Conservation (phyloP, 1,140 invertebrate genomes). For the Anastrepha ludens region DNA sequence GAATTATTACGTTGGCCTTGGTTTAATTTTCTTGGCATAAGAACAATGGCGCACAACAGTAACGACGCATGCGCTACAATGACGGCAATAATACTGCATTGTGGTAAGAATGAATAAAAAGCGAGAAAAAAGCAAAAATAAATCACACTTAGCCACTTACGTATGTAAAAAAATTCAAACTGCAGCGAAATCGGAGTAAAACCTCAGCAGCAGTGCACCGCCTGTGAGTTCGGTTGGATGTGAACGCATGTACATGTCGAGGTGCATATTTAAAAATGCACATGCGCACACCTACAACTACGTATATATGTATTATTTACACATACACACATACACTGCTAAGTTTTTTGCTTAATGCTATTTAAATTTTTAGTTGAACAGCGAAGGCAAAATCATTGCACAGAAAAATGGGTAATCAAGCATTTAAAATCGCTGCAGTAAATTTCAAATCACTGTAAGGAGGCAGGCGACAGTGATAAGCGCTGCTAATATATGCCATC, state of each 20-base stretch:
- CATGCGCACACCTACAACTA: not conserved
- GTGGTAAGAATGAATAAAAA: not conserved
- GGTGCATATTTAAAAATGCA: not conserved
- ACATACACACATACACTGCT: not conserved
- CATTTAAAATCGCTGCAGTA: not conserved
- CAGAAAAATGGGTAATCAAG: not conserved
- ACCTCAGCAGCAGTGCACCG: not conserved
- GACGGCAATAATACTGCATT: not conserved
- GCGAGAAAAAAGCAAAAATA: not conserved
- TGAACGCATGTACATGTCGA: not conserved
- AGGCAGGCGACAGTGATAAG: not conserved
- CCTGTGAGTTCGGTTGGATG: not conserved
- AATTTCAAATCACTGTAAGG: not conserved
- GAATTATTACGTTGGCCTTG: constrained; percentile 50
- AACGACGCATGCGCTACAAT: not conserved
- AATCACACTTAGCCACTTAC: not conserved
- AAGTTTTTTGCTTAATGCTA: not conserved
- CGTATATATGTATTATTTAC: not conserved
- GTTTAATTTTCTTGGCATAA: constrained; percentile 46
- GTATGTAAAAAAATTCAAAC: not conserved
- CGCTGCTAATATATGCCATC: not conserved
- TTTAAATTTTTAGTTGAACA: not conserved
- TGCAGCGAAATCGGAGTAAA: not conserved
- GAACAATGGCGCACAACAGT: constrained; percentile 34
- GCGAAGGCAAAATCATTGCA: not conserved